A percentile compares a stretch with the other conserved stretches of the same genome.
Evolutionary conservation across 2,113 vertebrate genomes (phyloP).

Genomic region (Falcunculus frontatus): DNA sequence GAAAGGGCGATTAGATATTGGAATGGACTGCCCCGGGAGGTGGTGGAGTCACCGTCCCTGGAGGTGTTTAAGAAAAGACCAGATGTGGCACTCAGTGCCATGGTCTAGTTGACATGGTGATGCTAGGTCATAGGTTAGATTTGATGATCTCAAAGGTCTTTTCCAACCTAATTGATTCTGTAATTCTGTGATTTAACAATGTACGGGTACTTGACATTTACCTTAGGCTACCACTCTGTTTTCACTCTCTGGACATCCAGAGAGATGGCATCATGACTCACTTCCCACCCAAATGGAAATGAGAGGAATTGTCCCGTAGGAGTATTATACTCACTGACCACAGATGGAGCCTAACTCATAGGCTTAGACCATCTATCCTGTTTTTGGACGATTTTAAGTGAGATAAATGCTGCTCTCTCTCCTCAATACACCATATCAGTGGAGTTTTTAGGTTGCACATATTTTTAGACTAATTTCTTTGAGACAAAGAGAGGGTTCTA

Average conservation of each 20-base stretch:
- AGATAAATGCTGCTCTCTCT: background rate
- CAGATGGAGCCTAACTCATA: background rate
- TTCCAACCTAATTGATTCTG: background rate
- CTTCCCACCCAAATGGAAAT: background rate
- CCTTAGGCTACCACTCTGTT: background rate
- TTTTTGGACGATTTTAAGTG: background rate
- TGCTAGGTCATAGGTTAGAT: background rate
- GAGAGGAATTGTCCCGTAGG: background rate
- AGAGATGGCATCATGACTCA: background rate
- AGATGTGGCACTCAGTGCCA: background rate
- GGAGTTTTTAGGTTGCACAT: background rate
- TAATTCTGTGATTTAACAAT: background rate
- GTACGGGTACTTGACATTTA: background rate
- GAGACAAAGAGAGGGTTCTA: background rate
- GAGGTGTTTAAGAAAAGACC: background rate
- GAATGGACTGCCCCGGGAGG: background rate
- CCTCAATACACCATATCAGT: background rate
- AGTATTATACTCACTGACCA: background rate
- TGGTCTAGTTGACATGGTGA: background rate
- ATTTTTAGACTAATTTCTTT: background rate
- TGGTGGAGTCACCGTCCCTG: rapidly evolving
- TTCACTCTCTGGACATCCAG: background rate
- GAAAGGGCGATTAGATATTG: background rate
- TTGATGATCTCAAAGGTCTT: background rate
- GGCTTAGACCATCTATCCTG: background rate